Evolutionary conservation across 2,797 vertebrate genomes (phyloP), one percentile per base, ranked within the genome.

Genomic region (Halcyon chelicuti): DNA sequence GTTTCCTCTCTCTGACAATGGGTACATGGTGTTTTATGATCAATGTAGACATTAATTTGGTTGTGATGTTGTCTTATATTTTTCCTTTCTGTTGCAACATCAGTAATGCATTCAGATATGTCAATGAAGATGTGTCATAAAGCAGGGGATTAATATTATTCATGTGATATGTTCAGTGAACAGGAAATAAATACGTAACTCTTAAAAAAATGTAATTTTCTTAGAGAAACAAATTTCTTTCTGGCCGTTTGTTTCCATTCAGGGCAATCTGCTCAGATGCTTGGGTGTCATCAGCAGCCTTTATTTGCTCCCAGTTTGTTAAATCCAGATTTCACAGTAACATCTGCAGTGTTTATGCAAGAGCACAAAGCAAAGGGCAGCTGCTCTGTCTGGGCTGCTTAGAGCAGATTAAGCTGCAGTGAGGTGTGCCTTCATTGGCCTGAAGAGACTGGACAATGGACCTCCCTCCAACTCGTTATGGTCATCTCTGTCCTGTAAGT

Each of bases 361-460:
- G 74, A 87, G 61, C 84, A 77, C 61, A 89, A 31, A 91, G 75
- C 39, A 46, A 71, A 39, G 0, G 26, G 75, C 84, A 92, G 74
- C 89, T 91, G 92, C 86, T 77, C 60, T 86, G 71, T 49, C 81
- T 86, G 63, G 71, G 74, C 68, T 89, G 74, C 78, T 92, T 33
- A 58, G 57, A 63, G 78, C 72, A 2, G 57, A 85, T 77, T 85
- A 92, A 63, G 57, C 78, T 71, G 37, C 72, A 75, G 40, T 12
- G 63, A 87, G 65, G 16, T 89, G 74, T 29, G 72, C 72, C 93
- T 81, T 57, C 73, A 62, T 21, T 3, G 46, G 77, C 63, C 68
- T 29, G 54, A 67, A 18, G 49, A 93, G 65, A 83, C 68, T 0
- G 0, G 22, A 7, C 39, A 33, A 19, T 6, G 58, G 88, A 39